Evolutionary conservation across 2,797 vertebrate species (phyloP), one percentile per base, ranked within the genome.

Genomic region (Salmo trutta): DNA sequence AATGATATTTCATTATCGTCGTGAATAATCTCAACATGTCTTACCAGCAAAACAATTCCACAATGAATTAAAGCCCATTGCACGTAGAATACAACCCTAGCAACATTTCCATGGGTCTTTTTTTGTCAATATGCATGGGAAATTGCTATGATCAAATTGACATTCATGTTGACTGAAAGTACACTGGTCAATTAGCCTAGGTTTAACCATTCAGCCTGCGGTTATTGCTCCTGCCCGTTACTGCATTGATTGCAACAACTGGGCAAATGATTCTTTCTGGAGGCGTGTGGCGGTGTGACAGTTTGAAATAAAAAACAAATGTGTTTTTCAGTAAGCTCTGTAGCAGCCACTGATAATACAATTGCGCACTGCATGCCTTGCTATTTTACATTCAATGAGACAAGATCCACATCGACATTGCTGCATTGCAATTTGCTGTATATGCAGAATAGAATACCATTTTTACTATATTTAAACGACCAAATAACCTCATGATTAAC

Each of bases 51-150:
- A 56, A 70, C 65, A 0, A 79, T 67, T 67, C 71, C 70, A 76
- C 12, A 71, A 80, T 78, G 82, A 82, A 88, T 90, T 90, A 84
- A 80, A 73, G 86, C 75, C 59, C 83, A 68, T n/a, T 72, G 88
- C 88, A 87, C 86, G 88, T 90, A 72, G 52, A 21, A n/a, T 31
- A 68, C 64, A 68, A 17, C 51, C 41, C 59, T 54, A 73, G 47
- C 64, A 71, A 74, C 56, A 71, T 56, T 71, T 53, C 65, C 52
- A 59, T 71, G 74, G 17, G 66, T 68, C 33, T 10, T 47, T 2
- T 41, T 14, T 14, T 47, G 41, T 14, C 41, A 47, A 47, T 47
- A 47, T 47, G 41, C 41, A 47, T 47, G 2, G 2, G 10, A 47
- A 47, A 47, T 3, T 47, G 10, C 41, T 31, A 69, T 33, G 31